These are phyloP conservation scores for Tenthredo mesomela DNA, from an alignment of 2,888 invertebrate species.

Conservation along the genomic window DNA sequence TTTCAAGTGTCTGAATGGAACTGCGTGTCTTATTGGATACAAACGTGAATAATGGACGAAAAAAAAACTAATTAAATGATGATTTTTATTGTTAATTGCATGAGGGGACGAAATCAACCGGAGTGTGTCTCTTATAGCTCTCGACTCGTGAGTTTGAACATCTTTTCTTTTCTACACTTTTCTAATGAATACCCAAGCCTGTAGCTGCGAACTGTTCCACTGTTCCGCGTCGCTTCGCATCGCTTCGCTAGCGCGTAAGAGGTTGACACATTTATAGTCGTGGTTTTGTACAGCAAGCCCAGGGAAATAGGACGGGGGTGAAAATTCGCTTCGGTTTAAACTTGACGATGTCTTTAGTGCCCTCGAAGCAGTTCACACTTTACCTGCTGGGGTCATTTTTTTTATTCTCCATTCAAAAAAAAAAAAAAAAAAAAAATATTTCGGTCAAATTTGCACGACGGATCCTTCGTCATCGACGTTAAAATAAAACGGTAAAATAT, in stretches of 20 bases:
- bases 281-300: constrained; percentile 47
- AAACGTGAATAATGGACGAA: neutral
- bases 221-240: constrained; percentile 47
- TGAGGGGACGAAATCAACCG: neutral
- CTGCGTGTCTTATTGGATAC: neutral
- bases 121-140: neutral
- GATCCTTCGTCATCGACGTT: neutral
- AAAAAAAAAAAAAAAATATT: neutral
- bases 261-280: constrained; percentile 64
- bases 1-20: neutral
- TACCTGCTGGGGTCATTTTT: constrained; percentile 57
- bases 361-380: constrained; percentile 73
- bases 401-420: neutral
- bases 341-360: constrained; percentile 69
- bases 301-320: constrained; percentile 28
- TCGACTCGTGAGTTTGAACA: neutral
- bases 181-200: constrained; percentile 54
- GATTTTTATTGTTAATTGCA: neutral
- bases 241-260: constrained; percentile 55
- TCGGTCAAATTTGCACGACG: neutral
- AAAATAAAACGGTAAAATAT: neutral
- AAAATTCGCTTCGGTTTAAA: constrained; percentile 37
- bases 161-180: constrained; percentile 51
- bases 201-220: constrained; percentile 58
- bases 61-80: neutral